phyloP scores from a whole-genome alignment of 2,797 vertebrate genomes.

The Lophius americanus region DNA sequence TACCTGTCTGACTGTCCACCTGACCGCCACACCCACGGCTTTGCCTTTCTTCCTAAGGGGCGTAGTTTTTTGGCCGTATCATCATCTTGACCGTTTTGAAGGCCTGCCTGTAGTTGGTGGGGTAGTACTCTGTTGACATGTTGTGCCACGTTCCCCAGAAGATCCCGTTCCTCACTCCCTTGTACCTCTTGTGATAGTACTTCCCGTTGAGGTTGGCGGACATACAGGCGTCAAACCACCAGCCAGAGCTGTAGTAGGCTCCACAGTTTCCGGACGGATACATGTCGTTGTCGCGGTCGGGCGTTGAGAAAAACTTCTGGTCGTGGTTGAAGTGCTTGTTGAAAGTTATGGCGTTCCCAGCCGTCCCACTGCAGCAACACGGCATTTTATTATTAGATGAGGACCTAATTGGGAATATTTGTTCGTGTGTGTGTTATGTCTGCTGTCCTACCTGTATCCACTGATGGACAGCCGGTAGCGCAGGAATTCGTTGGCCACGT shows the following conservation, averaged over 20 bases:
- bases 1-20: neutral
- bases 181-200: conserved; percentile 94
- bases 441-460: conserved; percentile 73
- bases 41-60: conserved; percentile 74
- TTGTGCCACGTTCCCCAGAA: conserved; percentile 98
- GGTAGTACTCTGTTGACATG: conserved; percentile 79
- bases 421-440: conserved; percentile 13
- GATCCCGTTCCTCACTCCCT: conserved; percentile 93
- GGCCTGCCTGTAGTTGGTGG: conserved; percentile 87
- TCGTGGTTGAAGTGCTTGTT: conserved; percentile 92
- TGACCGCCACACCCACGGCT: conserved; percentile 1
- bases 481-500: conserved; percentile 92
- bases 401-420: conserved; percentile 9
- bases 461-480: conserved; percentile 89
- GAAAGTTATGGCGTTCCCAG: conserved; percentile 91
- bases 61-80: conserved; percentile 92
- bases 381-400: conserved; percentile 4
- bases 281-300: conserved; percentile 93
- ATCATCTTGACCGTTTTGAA: conserved; percentile 95
- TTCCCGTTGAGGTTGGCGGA: conserved; percentile 98
- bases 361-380: conserved; percentile 87
- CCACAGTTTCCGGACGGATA: conserved; percentile 95
- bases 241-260: conserved; percentile 93
- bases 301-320: conserved; percentile 94
- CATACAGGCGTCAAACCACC: conserved; percentile 99